Conservation (phyloP, 2,113 vertebrate species). For the Gallinago undulata region DNA sequence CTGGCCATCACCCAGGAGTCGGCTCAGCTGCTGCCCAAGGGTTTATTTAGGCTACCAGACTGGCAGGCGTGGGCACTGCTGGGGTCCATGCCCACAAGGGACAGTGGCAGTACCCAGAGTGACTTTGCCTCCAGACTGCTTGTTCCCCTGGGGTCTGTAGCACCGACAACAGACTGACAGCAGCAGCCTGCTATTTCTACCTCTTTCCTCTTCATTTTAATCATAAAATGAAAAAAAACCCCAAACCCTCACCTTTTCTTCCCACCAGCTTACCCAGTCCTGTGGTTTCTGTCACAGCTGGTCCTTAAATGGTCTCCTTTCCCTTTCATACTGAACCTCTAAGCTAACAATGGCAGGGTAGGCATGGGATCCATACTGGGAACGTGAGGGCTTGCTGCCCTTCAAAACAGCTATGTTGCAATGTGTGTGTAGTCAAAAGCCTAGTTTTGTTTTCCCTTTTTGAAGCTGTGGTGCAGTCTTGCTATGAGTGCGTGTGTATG, state of each 20-base stretch:
- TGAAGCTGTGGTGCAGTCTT: background rate
- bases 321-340: background rate
- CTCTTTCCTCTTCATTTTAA: background rate
- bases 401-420: background rate
- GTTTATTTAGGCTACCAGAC: background rate
- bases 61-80: background rate
- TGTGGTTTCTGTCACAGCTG: background rate
- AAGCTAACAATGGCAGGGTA: background rate
- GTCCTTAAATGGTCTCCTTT: background rate
- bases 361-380: background rate
- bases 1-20: background rate
- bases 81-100: background rate
- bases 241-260: background rate
- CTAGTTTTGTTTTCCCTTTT: background rate
- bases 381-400: background rate
- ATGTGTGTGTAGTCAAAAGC: background rate
- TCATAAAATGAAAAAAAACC: background rate
- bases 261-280: background rate
- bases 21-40: background rate
- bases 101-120: background rate
- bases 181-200: background rate
- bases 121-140: background rate
- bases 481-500: accelerated
- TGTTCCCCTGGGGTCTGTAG: background rate
- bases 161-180: background rate